A percentile compares a stretch with the other conserved stretches of the same genome.
Evolutionary conservation across 1,140 invertebrate species (phyloP).

Genomic region (Leptopilina boulardi): DNA sequence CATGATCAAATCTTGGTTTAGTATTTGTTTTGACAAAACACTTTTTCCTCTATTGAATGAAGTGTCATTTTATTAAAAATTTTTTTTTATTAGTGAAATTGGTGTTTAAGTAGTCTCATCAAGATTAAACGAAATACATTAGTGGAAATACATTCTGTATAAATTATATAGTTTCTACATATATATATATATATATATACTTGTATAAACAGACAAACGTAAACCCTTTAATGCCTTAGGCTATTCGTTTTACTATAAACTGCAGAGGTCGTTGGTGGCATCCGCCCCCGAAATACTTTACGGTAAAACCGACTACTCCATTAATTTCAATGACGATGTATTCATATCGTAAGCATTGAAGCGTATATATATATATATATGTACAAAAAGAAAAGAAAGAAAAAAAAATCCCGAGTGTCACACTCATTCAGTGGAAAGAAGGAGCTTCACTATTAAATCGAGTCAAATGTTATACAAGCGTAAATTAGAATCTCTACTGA

Average conservation of each 20-base stretch:
- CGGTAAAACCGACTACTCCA: background rate
- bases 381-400: too few relatives aligned
- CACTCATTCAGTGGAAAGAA: background rate
- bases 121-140: background rate
- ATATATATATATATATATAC: background rate
- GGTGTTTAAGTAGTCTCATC: background rate
- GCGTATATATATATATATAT: too few relatives aligned
- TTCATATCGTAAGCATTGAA: background rate
- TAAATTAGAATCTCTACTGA: background rate
- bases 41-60: too few relatives aligned
- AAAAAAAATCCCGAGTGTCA: background rate
- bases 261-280: background rate
- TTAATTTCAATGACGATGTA: conserved; percentile 2
- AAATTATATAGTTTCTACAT: background rate
- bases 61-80: background rate
- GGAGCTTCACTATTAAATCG: background rate
- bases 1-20: too few relatives aligned
- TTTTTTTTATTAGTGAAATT: background rate
- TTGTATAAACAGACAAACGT: background rate
- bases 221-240: background rate
- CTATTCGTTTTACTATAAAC: background rate
- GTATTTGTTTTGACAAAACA: too few relatives aligned
- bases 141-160: background rate
- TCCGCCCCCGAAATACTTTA: background rate
- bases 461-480: background rate